Evolutionary conservation across 1,140 invertebrate species (phyloP).

Genomic region (Holcopasites calliopsidis): DNA sequence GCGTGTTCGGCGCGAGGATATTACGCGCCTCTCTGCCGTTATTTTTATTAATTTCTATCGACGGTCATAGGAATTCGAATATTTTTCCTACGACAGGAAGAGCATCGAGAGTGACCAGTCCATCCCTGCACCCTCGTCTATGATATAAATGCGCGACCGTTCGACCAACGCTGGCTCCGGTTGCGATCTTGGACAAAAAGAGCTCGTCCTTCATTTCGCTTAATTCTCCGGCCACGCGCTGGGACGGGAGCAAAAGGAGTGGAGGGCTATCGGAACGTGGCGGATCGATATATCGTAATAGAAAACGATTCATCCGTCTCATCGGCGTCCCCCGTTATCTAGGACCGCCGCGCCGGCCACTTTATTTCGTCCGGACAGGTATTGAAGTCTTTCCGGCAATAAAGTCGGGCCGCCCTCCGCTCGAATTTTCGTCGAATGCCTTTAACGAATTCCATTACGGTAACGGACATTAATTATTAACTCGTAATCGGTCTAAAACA

Average conservation of each 20-base stretch:
- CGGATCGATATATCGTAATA: conserved; percentile 65
- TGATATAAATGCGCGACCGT: conserved; percentile 72
- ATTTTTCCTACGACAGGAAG: too few relatives aligned
- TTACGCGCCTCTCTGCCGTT: too few relatives aligned
- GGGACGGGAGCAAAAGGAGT: conserved; percentile 12
- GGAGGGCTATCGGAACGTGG: background rate
- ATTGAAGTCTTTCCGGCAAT: conserved; percentile 38
- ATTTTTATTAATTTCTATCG: too few relatives aligned
- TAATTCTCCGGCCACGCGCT: conserved; percentile 53
- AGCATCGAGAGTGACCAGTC: too few relatives aligned
- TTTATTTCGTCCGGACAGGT: background rate
- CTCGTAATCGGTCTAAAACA: too few relatives aligned
- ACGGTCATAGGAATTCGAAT: too few relatives aligned
- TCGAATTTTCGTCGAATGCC: too few relatives aligned
- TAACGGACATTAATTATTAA: too few relatives aligned
- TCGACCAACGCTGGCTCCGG: conserved; percentile 1
- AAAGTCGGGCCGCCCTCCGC: too few relatives aligned
- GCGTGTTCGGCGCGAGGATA: background rate
- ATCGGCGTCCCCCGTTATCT: background rate
- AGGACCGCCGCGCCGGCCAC: background rate
- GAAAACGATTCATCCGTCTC: conserved; percentile 57
- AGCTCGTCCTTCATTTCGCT: conserved; percentile 71
- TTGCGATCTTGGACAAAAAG: conserved; percentile 74
- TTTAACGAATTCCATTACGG: too few relatives aligned
- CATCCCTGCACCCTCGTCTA: too few relatives aligned